Evolutionary conservation across 2,797 vertebrate species (phyloP), one percentile per base, ranked within the genome.

Genomic region (Sparus aurata): DNA sequence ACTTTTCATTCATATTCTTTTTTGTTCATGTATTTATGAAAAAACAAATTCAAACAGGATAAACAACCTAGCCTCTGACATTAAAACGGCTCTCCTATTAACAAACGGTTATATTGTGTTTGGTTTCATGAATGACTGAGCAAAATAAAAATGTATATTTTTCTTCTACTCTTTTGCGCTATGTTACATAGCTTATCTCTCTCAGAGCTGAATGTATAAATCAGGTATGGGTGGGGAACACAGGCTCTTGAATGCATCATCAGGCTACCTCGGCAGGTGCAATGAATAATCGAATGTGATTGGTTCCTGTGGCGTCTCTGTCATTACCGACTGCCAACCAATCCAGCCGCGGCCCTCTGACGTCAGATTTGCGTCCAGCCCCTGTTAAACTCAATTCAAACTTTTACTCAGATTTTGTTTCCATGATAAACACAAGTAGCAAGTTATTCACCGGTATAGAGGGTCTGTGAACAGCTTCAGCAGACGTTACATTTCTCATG

Each of bases 361-460:
- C 91, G 91, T 87, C 78, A 69, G 22, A 4, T 17, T 12, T 4
- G 12, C 63, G 58, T 73, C 20, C 0, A 53, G 20, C 16, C 9
- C 1, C 16, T 17, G 64, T 25, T 69, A 1, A 55, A 66, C 54
- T 79, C 46, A 20, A 80, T 87, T 88, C 88, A 88, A 91, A 89
- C 63, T 72, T 87, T 38, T 1, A 1, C 8, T 43, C 13, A 20
- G 61, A 54, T 73, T 38, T 79, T 80, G 77, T 84, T 52, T 68
- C 62, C 15, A 63, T 27, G 7, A 61, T 60, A 59, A 50, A 15
- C 41, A 30, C 34, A 1, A 15, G 45, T 2, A 25, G 38, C 38
- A n/a, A n/a, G n/a, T n/a, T n/a, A n/a, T 2, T 38, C 62, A 12
- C 6, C 23, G 12, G 0, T 1, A 1, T 5, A 55, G 11, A 12